Base-by-base conservation (phyloP, 30 jellyfish, hydroid and myxozoan species). In the Pseudorhiza aurosa region DNA sequence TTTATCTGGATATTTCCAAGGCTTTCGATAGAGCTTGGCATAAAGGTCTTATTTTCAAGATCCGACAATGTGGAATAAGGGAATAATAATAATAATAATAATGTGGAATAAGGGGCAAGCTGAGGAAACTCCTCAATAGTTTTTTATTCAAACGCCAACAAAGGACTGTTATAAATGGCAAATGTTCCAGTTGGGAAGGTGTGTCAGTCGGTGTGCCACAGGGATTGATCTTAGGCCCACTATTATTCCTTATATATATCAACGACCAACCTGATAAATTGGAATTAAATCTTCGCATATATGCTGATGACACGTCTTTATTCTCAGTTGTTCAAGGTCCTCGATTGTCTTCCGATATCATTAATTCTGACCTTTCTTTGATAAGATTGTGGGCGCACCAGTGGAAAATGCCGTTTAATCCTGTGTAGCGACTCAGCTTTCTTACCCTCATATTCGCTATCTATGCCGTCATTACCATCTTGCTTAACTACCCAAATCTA, bases 321-420 rank as follows among this genome's bases (percentile, higher is more conserved):
- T 11, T 21, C 24, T 58, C 73, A 24, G 73, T 32, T 58, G 73
- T 58, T 32, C 73, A 58, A 10, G 73, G 24, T 14, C 24, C 18
- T 53, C n/a, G 24, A 12, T 58, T 58, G 49, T 8, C 73, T 58
- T 58, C 53, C 49, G 73, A 58, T 58, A 43, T 58, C 24, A 8
- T 58, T 12, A 58, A n/a, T 47, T 47, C 15, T 30, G 78, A 64
- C 78, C 78, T 64, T 64, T 27, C 65, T 12, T 35, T 64, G 78
- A 64, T 64, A 26, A 97, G 9, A 86, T 93, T 0, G 49, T 87
- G 30, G 64, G 59, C 57, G 59, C 96, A 9, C 68, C 62, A 15
- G 83, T 84, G 15, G 51, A 36, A 35, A 84, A 87, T 17, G 93
- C 24, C 72, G 2, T 58, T 58, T 58, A 8, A 58, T 58, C 72